Evolutionary conservation across 2,113 vertebrate genomes (phyloP), one percentile per base, ranked within the genome.

Genomic region (Hyaena hyaena): DNA sequence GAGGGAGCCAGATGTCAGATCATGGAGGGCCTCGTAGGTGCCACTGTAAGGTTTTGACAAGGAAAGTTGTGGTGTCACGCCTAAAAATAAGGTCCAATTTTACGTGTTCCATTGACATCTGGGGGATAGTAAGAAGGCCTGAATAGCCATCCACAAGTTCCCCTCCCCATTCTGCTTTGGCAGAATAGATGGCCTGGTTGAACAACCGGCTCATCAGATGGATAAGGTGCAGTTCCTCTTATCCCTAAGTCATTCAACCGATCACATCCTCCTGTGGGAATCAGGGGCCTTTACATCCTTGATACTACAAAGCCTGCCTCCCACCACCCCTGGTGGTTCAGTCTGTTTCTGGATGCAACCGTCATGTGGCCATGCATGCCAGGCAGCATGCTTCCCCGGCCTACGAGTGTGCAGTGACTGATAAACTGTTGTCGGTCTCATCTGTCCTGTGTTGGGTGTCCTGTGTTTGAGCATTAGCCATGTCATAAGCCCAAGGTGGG

Each of bases 381-480:
- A 0, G 4, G 4, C 35, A 48, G 45, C 8, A 2, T 4, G 6
- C 39, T n/a, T 33, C 15, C 55, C 31, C 21, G 1, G 31, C 5
- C 43, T 58, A 4, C 11, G 58, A 82, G 74, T 17, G 10, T 10
- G n/a, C 0, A 3, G 58, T 21, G 74, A 66, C 71, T 65, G 26
- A 76, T 63, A 7, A 21, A 39, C n/a, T 28, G 5, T 53, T 14
- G 4, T 76, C 82, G 68, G 0, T 28, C 26, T 82, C 66, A 55
- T 66, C 74, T 4, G 1, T 76, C 58, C 68, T 61, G 58, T 19
- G 14, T 8, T 48, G 80, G 61, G 21, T 24, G 23, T 23, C n/a
- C 17, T 48, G 71, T 8, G 16, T 79, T 31, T 91, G 53, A 83
- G 53, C 26, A 28, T 65, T 7, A 58, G 50, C 61, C 31, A 58